These are phyloP conservation scores for Desmodus rotundus DNA, from an alignment of 2,113 vertebrate genomes.

Conservation along the genomic window DNA sequence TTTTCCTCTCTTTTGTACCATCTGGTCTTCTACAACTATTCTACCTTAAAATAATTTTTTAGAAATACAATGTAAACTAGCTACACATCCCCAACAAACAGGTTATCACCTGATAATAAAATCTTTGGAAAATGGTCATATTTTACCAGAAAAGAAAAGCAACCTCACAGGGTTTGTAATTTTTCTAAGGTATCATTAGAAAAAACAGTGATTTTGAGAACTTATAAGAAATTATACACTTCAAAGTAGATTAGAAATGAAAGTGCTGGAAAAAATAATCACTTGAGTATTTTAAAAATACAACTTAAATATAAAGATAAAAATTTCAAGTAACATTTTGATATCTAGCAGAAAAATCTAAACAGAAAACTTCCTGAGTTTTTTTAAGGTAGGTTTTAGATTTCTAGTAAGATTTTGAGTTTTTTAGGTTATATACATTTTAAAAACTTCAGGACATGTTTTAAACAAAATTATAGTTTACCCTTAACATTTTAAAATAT, in stretches of 20 bases:
- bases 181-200: neutral
- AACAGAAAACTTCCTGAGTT: neutral
- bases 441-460: neutral
- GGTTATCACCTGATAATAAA: neutral
- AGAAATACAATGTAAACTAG: neutral
- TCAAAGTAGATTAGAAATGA: constrained; percentile 17
- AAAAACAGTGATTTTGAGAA: neutral
- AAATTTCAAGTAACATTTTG: constrained; percentile 14
- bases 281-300: neutral
- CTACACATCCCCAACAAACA: neutral
- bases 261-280: constrained; percentile 11
- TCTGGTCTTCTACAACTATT: neutral
- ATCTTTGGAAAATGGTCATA: neutral
- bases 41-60: neutral
- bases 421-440: neutral
- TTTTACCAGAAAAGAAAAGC: neutral
- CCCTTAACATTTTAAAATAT: neutral
- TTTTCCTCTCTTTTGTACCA: neutral
- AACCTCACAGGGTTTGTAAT: neutral
- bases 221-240: neutral
- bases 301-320: neutral
- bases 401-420: neutral
- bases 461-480: constrained; percentile 25
- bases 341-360: neutral
- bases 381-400: neutral